Conservation (phyloP, 2,888 invertebrate genomes). For the Drosophila atripex region DNA sequence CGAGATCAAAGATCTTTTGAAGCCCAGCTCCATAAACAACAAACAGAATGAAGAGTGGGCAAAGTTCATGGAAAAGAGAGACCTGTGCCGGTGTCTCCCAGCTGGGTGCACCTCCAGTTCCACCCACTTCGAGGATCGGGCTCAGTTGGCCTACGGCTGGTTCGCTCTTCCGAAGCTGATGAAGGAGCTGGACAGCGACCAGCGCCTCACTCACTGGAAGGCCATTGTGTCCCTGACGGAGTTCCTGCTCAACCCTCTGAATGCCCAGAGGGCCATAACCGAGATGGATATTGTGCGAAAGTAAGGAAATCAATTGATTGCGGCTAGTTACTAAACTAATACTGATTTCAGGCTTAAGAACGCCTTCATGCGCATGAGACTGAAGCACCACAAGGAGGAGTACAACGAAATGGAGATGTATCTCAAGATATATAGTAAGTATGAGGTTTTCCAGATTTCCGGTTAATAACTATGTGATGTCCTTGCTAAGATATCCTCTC, state of each 20-base stretch:
- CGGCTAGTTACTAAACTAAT: not conserved
- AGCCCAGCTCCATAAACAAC: slow-evolving; percentile 55
- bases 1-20: slow-evolving; percentile 56
- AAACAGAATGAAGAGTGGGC: slow-evolving; percentile 55
- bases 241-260: slow-evolving; percentile 73
- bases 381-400: slow-evolving; percentile 39
- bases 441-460: accelerated
- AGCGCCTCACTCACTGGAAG: slow-evolving; percentile 62
- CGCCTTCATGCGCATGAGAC: slow-evolving; percentile 58
- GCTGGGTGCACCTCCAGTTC: slow-evolving; percentile 49
- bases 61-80: slow-evolving; percentile 29
- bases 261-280: slow-evolving; percentile 71
- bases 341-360: slow-evolving; percentile 54
- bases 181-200: slow-evolving; percentile 71
- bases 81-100: slow-evolving; percentile 35
- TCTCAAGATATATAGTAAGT: slow-evolving; percentile 63
- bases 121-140: slow-evolving; percentile 68
- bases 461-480: not conserved
- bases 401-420: slow-evolving; percentile 56
- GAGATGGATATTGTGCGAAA: slow-evolving; percentile 76
- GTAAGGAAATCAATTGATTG: slow-evolving; percentile 48
- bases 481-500: slow-evolving; percentile 60
- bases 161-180: slow-evolving; percentile 76
- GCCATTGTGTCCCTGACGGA: slow-evolving; percentile 76
- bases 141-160: slow-evolving; percentile 75